phyloP scores from a whole-genome alignment of 2,888 invertebrate species.

The Cinara cedri region DNA sequence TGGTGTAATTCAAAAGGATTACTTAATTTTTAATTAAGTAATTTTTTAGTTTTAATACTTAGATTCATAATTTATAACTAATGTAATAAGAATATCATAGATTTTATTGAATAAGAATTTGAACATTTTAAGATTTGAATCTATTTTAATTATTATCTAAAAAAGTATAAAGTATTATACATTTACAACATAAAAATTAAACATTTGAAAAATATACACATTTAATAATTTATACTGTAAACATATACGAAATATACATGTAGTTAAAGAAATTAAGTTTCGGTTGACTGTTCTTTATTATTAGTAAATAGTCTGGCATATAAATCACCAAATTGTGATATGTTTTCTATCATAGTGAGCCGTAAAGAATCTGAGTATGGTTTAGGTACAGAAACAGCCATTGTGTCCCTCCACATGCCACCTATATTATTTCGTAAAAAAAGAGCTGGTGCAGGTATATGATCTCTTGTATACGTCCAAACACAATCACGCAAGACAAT shows the following conservation, averaged over 20 bases:
- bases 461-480: conserved; percentile 88
- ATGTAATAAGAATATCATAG: neutral
- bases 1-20: no score
- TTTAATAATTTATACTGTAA: neutral
- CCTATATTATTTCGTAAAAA: conserved; percentile 71
- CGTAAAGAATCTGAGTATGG: conserved; percentile 81
- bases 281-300: conserved; percentile 29
- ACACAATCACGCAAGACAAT: conserved; percentile 82
- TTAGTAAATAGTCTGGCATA: conserved; percentile 75
- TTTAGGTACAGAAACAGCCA: conserved; percentile 72
- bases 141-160: neutral
- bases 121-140: neutral
- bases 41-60: no score
- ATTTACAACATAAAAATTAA: neutral
- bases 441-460: conserved; percentile 84
- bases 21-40: no score
- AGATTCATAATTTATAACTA: neutral
- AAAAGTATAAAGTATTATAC: neutral
- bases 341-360: conserved; percentile 79
- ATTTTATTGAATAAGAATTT: neutral
- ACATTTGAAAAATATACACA: neutral
- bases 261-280: conserved; percentile 7
- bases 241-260: conserved; percentile 12
- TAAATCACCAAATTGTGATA: conserved; percentile 75
- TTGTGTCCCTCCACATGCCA: conserved; percentile 75